Base-by-base conservation (phyloP, 2,113 vertebrate species). In the Pygathrix nemaeus region DNA sequence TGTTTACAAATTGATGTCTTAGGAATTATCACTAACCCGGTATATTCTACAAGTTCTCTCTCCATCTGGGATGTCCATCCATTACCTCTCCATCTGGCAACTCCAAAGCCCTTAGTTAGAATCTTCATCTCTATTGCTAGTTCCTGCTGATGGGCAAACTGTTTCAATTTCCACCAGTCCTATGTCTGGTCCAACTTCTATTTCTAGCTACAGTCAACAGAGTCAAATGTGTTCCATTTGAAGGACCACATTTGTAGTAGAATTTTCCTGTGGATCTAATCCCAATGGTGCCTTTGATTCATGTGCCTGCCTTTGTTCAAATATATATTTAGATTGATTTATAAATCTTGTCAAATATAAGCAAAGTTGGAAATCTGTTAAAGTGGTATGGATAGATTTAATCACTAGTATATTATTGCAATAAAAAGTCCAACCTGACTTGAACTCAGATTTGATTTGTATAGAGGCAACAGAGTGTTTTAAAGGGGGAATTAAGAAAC, bases 1-100 rank as follows among this genome's bases (percentile, higher is more conserved):
- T 90, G 50, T 68, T 97, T 95, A 55, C 17, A 90, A 52, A 93
- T 83, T 38, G 38, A 11, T 68, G 27, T 86, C 86, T 92, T 32
- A 79, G 73, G 21, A 79, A 68, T 92, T 73, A 50, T 70, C 35
- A 57, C 27, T 86, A 57, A 72, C 40, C 14, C 64, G 9, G 32
- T 43, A 7, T 59, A 32, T 35, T 30, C 32, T 76, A 16, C 21
- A 75, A 14, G 27, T 66, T 32, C 5, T 10, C 0, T 76, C 25
- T 94, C 66, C 52, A 75, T 48, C 32, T 66, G 43, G 11, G 61
- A 64, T 2, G 2, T 64, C 30, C 27, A 64, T 64, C 61, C 61
- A 64, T 30, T 64, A 13, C n/a, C 38, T 73, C 1, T 72, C 55
- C 20, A 21, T 82, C 66, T 59, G 68, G 32, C 48, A 94, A 55